These are phyloP conservation scores for Ceratotherium simum DNA, from an alignment of 2,113 vertebrate genomes.

Conservation along the genomic window DNA sequence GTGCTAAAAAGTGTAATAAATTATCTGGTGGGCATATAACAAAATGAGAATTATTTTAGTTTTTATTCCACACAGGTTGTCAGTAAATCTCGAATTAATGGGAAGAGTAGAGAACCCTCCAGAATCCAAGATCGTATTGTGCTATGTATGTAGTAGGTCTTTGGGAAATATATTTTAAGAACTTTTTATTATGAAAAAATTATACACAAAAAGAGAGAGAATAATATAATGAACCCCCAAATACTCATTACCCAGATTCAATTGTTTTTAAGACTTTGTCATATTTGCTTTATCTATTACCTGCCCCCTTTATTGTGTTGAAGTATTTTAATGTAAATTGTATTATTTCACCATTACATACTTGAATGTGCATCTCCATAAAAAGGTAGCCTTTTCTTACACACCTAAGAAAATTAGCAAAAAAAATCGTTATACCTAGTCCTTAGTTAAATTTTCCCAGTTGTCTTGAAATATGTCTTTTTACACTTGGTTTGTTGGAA, in stretches of 20 bases:
- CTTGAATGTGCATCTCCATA: neutral
- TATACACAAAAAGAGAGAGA: neutral
- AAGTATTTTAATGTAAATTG: neutral
- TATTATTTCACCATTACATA: neutral
- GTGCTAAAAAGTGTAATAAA: neutral
- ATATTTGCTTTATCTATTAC: neutral
- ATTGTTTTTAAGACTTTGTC: neutral
- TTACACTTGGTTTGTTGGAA: neutral
- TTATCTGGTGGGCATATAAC: neutral
- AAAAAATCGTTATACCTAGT: neutral
- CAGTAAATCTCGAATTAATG: constrained; percentile 34
- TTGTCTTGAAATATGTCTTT: neutral
- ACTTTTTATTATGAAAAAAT: neutral
- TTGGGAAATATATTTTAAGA: neutral
- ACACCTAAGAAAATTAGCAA: neutral
- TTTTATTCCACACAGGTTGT: neutral
- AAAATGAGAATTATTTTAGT: neutral
- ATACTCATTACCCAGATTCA: neutral
- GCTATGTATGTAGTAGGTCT: neutral
- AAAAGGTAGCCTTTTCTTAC: neutral
- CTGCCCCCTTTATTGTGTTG: neutral
- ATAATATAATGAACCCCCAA: neutral
- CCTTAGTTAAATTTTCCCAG: neutral
- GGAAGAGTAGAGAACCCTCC: neutral
- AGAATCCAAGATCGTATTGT: neutral